These are phyloP conservation scores for Ruditapes philippinarum DNA, from an alignment of 1,140 invertebrate species.

Conservation along the genomic window DNA sequence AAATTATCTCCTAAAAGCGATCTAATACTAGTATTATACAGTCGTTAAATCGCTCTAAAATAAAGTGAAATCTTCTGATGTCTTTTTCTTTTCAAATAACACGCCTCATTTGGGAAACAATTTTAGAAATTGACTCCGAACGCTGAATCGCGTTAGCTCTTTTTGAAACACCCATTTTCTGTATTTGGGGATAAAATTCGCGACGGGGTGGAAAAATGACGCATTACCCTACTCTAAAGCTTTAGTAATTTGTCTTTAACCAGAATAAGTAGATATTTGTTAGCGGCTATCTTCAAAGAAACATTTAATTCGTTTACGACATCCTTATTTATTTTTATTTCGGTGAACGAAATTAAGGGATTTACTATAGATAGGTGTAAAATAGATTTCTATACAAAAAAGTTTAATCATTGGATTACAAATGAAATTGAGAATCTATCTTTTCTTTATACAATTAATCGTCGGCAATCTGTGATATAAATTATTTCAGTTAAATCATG, in stretches of 20 bases:
- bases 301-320: neutral
- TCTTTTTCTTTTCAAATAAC: constrained; percentile 51
- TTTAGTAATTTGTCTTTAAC: neutral
- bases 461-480: constrained; percentile 19
- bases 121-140: constrained; percentile 42
- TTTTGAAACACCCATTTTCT: neutral
- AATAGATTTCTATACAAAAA: constrained; percentile 55
- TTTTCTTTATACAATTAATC: constrained; percentile 45
- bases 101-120: constrained; percentile 36
- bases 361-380: constrained; percentile 48
- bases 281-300: constrained; percentile 39
- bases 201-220: constrained; percentile 14
- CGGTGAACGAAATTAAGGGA: constrained; percentile 36
- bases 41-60: constrained; percentile 54
- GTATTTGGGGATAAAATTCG: constrained; percentile 16
- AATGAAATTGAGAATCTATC: neutral
- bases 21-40: constrained; percentile 42
- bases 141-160: neutral
- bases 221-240: neutral
- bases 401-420: constrained; percentile 28
- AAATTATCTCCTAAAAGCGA: constrained; percentile 1
- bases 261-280: constrained; percentile 54
- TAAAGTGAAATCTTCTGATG: constrained; percentile 29
- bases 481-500: constrained; percentile 33
- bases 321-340: constrained; percentile 30